phyloP scores from a whole-genome alignment of 2,888 invertebrate species.

The Agrochola circellaris region DNA sequence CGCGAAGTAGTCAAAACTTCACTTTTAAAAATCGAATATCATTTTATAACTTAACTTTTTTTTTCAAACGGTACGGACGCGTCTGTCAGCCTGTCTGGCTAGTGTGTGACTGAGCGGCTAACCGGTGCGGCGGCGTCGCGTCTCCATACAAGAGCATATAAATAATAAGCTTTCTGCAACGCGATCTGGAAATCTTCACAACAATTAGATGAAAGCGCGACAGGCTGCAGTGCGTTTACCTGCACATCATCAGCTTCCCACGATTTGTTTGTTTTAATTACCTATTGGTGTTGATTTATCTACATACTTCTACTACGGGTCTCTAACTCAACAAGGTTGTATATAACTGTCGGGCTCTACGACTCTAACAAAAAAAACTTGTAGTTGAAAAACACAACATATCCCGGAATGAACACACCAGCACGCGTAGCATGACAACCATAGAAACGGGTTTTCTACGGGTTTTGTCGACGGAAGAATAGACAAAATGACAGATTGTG shows the following conservation, averaged over 20 bases:
- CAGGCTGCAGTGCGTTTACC: constrained; percentile 56
- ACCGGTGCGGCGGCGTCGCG: constrained; percentile 72
- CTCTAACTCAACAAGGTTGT: not conserved
- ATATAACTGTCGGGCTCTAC: not conserved
- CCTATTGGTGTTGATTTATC: constrained; percentile 8
- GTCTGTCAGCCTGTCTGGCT: constrained; percentile 63
- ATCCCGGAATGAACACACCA: no score
- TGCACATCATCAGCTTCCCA: constrained; percentile 62
- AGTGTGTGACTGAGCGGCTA: constrained; percentile 67
- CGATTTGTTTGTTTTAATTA: constrained; percentile 64
- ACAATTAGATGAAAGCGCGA: constrained; percentile 79
- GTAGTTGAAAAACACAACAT: not conserved
- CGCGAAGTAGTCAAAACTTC: constrained; percentile 69
- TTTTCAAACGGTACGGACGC: constrained; percentile 51
- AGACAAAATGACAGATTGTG: no score
- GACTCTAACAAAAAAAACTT: not conserved
- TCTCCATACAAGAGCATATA: constrained; percentile 64
- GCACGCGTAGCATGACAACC: no score
- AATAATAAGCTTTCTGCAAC: constrained; percentile 82
- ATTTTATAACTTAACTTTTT: constrained; percentile 60
- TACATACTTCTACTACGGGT: not conserved
- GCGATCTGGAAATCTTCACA: constrained; percentile 74
- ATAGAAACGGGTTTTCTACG: no score
- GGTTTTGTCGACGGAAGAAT: no score
- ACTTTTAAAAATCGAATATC: constrained; percentile 58